Evolutionary conservation across 2,888 invertebrate genomes (phyloP).

Genomic region (Thecophora atra): DNA sequence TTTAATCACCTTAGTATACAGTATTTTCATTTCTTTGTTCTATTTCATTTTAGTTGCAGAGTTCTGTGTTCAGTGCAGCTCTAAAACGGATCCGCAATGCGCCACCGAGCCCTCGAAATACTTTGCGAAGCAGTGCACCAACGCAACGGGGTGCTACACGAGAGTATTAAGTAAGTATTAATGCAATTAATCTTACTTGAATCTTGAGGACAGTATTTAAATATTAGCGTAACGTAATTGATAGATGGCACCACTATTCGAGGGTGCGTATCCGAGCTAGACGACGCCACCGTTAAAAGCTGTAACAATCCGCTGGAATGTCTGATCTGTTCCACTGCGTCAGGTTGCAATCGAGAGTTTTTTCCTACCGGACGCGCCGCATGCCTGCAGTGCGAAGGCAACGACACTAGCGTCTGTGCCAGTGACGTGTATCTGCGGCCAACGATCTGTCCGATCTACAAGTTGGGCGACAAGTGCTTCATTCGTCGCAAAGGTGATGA

Average conservation of each 20-base stretch:
- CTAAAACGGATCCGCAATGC: slow-evolving; percentile 54
- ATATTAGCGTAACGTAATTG: neutral
- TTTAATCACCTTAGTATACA: no score
- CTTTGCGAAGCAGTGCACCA: slow-evolving; percentile 55
- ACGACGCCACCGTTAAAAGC: slow-evolving; percentile 48
- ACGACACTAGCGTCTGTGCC: slow-evolving; percentile 56
- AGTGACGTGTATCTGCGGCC: slow-evolving; percentile 49
- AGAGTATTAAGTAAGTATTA: slow-evolving; percentile 52
- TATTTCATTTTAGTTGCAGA: slow-evolving; percentile 47
- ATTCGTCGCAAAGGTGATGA: slow-evolving; percentile 53
- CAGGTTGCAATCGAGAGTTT: slow-evolving; percentile 58
- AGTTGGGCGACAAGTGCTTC: slow-evolving; percentile 58
- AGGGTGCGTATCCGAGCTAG: slow-evolving; percentile 58
- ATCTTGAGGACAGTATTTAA: neutral
- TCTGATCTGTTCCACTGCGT: slow-evolving; percentile 52
- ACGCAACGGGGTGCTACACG: slow-evolving; percentile 54
- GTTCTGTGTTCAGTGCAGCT: slow-evolving; percentile 60
- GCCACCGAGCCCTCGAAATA: slow-evolving; percentile 58
- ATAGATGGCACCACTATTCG: slow-evolving; percentile 59
- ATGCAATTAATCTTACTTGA: neutral
- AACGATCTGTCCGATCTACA: slow-evolving; percentile 55
- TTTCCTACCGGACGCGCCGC: slow-evolving; percentile 58
- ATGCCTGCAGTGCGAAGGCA: slow-evolving; percentile 59
- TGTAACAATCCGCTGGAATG: slow-evolving; percentile 61
- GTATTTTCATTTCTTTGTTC: no score